A percentile compares a stretch with the other conserved stretches of the same genome.
These are phyloP conservation scores for Pica pica DNA, from an alignment of 2,113 vertebrate species.

Conservation along the genomic window DNA sequence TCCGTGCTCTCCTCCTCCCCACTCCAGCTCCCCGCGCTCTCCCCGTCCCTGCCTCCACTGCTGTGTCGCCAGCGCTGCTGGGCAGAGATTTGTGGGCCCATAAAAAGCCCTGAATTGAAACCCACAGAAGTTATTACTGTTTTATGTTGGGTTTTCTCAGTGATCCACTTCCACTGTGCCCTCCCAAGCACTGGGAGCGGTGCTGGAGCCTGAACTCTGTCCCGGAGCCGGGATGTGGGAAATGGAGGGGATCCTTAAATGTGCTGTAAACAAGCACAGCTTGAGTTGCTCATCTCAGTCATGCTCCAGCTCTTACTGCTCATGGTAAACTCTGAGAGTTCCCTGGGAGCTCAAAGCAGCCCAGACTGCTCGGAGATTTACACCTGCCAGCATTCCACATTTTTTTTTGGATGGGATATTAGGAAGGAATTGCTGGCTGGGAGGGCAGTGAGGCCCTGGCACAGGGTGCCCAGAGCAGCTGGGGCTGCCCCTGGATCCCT, in stretches of 20 bases:
- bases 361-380: rapidly evolving
- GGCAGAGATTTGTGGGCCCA: neutral
- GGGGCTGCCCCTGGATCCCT: neutral
- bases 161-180: neutral
- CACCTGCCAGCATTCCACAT: rapidly evolving
- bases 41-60: neutral
- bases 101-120: neutral
- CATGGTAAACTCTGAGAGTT: neutral
- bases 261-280: neutral
- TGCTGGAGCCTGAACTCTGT: neutral
- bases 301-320: rapidly evolving
- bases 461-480: neutral
- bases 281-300: no score
- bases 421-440: neutral
- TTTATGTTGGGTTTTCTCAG: neutral
- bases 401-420: rapidly evolving
- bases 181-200: neutral
- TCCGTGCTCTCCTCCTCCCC: neutral
- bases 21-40: neutral
- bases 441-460: neutral
- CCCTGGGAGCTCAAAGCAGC: neutral
- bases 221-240: neutral
- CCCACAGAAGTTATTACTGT: neutral
- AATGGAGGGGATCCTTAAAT: neutral
- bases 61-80: neutral